Conservation (phyloP, 2,797 vertebrate genomes). For the Neopelma chrysocephalum region DNA sequence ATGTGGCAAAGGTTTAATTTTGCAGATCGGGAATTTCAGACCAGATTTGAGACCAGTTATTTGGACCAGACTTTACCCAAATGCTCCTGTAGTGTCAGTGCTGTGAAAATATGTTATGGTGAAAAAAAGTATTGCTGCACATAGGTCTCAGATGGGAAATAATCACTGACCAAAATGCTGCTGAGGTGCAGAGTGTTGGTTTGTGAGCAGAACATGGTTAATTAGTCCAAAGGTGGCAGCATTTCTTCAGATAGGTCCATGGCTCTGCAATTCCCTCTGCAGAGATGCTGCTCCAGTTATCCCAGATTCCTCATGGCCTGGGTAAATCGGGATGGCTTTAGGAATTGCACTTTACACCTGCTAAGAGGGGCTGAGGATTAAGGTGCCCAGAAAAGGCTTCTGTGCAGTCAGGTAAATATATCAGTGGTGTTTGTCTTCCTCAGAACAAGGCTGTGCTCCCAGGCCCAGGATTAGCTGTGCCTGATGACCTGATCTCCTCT, state of each 20-base stretch:
- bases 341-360: background rate
- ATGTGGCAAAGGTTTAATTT: background rate
- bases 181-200: background rate
- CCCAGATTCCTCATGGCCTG: background rate
- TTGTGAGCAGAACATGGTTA: background rate
- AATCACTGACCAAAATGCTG: background rate
- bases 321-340: background rate
- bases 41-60: background rate
- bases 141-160: accelerated
- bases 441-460: background rate
- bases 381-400: background rate
- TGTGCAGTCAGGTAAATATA: background rate
- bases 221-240: background rate
- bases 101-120: accelerated
- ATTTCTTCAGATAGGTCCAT: background rate
- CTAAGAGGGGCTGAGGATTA: background rate
- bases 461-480: background rate
- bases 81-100: background rate
- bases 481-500: conserved; percentile 55
- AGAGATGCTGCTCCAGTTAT: background rate
- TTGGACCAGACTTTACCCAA: background rate
- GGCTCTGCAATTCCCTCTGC: background rate
- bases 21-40: background rate
- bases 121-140: background rate
- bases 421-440: background rate